Evolutionary conservation across 2,797 vertebrate species (phyloP).

Genomic region (Danio albolineatus): DNA sequence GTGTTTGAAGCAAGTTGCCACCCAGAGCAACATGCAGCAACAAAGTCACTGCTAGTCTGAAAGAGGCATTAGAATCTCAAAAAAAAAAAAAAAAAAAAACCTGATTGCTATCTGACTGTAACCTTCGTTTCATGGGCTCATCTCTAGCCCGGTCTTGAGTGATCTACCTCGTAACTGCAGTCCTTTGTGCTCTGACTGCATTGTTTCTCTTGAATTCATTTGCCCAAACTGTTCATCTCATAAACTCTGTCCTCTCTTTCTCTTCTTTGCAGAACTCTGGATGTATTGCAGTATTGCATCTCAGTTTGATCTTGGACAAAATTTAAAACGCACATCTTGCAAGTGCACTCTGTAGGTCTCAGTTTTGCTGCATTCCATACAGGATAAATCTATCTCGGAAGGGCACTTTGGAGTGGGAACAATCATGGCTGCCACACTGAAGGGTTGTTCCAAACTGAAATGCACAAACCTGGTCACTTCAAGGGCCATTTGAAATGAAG

Average conservation of each 20-base stretch:
- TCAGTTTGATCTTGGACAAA: constrained; percentile 61
- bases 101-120: too few relatives aligned
- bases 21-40: too few relatives aligned
- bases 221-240: constrained; percentile 69
- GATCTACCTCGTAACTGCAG: constrained; percentile 56
- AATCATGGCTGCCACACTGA: too few relatives aligned
- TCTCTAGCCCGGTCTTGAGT: constrained; percentile 47
- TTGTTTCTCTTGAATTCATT: constrained; percentile 53
- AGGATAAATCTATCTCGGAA: not conserved
- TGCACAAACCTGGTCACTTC: too few relatives aligned
- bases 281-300: constrained; percentile 81
- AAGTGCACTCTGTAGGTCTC: not conserved
- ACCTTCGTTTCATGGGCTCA: too few relatives aligned
- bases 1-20: too few relatives aligned
- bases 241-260: constrained; percentile 80
- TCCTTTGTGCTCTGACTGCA: constrained; percentile 41
- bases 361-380: not conserved
- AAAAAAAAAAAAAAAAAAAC: too few relatives aligned
- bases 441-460: too few relatives aligned
- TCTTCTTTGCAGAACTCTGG: constrained; percentile 68
- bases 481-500: too few relatives aligned
- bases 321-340: not conserved
- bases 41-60: too few relatives aligned
- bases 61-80: too few relatives aligned
- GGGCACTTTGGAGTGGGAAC: too few relatives aligned